Conservation (phyloP, 1,140 invertebrate species). For the Hylaeus anthracinus region DNA sequence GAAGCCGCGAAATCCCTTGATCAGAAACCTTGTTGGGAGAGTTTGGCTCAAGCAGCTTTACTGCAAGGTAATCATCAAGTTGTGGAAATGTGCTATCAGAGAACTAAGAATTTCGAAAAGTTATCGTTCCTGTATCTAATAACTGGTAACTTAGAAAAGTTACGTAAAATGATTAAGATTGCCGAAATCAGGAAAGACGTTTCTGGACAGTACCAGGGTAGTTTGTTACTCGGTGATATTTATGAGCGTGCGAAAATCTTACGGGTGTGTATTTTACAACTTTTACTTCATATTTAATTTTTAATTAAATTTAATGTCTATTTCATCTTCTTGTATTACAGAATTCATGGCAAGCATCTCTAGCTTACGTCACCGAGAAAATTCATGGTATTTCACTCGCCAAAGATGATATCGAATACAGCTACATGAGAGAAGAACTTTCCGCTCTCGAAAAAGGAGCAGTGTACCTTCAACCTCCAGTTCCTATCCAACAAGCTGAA, state of each 20-base stretch:
- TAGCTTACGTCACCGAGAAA: constrained; percentile 96
- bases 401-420: constrained; percentile 86
- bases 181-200: constrained; percentile 97
- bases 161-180: constrained; percentile 99
- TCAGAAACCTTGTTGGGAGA: constrained; percentile 97
- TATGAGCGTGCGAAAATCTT: constrained; percentile 94
- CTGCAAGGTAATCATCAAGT: constrained; percentile 97
- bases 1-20: constrained; percentile 97
- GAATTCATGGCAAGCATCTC: constrained; percentile 84
- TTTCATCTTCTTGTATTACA: constrained; percentile 69
- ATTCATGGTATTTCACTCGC: constrained; percentile 95
- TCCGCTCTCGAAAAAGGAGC: constrained; percentile 90
- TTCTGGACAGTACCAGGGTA: constrained; percentile 98
- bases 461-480: constrained; percentile 90
- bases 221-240: constrained; percentile 95
- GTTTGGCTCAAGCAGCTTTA: constrained; percentile 96
- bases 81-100: constrained; percentile 99
- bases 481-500: constrained; percentile 93
- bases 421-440: constrained; percentile 86
- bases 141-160: constrained; percentile 98
- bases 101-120: constrained; percentile 99
- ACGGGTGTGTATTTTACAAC: constrained; percentile 83
- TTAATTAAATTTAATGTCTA: not conserved
- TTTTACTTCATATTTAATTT: constrained; percentile 7
- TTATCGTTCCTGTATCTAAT: constrained; percentile 98